Evolutionary conservation across 2,888 invertebrate genomes (phyloP).

Genomic region (Orchesella flavescens): DNA sequence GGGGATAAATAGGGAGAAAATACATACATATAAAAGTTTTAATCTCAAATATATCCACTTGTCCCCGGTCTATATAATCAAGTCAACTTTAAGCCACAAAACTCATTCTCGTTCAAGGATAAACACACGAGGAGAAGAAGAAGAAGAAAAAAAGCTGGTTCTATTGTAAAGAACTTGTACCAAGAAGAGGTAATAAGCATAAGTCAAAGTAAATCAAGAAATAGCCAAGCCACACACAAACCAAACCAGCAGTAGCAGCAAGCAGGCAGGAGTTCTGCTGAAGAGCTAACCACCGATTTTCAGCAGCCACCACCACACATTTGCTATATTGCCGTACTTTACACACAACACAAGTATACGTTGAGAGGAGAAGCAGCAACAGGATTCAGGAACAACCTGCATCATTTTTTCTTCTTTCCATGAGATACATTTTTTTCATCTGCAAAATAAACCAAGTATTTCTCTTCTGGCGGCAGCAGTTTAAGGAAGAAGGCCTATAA

Average conservation of each 20-base stretch:
- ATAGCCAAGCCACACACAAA: neutral
- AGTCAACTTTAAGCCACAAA: conserved; percentile 2
- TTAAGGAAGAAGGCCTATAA: conserved; percentile 48
- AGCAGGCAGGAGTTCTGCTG: neutral
- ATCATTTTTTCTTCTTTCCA: conserved; percentile 30
- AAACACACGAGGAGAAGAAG: neutral
- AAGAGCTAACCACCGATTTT: too few species aligned
- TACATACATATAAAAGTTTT: conserved; percentile 21
- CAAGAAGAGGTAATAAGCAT: neutral
- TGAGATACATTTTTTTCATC: neutral
- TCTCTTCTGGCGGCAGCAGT: conserved; percentile 19
- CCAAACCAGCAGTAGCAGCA: conserved; percentile 20
- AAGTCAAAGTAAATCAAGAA: conserved; percentile 34
- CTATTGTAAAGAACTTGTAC: conserved; percentile 3
- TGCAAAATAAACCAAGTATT: neutral
- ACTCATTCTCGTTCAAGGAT: neutral
- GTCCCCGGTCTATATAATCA: neutral
- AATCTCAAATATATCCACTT: conserved; percentile 31
- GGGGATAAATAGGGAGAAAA: conserved; percentile 37
- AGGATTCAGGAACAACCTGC: conserved; percentile 58
- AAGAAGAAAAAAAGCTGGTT: conserved; percentile 22
- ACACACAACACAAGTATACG: neutral
- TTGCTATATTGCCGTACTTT: neutral
- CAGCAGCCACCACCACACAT: too few species aligned
- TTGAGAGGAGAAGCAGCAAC: conserved; percentile 46